Evolutionary conservation across 64 coral and sea anemone species (phyloP), one percentile per base, ranked within the genome.

Genomic region (Anthopleura sola): DNA sequence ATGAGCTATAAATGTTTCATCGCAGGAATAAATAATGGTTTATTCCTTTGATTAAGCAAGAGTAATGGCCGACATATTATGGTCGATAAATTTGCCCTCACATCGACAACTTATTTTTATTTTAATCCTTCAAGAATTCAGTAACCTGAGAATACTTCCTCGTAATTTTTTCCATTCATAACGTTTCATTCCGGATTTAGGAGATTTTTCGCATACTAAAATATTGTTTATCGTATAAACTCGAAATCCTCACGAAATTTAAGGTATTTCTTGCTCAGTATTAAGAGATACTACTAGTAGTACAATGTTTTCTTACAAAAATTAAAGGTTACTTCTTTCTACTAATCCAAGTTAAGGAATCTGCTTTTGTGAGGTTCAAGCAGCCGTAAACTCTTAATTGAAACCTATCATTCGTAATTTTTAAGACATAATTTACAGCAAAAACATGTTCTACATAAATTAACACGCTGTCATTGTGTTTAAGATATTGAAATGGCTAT

Each of bases 361-460:
- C 24, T 33, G 66, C 11, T 14, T 33, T 15, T 71, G 3, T 14
- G 29, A 71, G 26, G 34, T 15, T 71, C 66, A 32, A 31, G 29
- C 29, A 31, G 24, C 9, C 29, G 1, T 71, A 71, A 66, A 71
- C 26, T 71, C 6, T 71, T 20, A 71, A 71, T 71, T 71, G n/a
- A 34, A 33, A 71, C 28, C 66, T 71, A 33, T 71, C 11, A 62
- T n/a, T 62, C n/a, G 28, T 34, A 71, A 34, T 71, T 71, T 32
- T 32, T 33, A 15, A 7, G 12, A 1, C 0, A 34, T 71, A 36
- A 71, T 71, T 71, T 34, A 71, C 13, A 71, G 28, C 2, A 13
- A 34, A n/a, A 71, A 71, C 28, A 32, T 71, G 66, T 71, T 71
- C 66, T 71, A 71, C 29, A 34, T 71, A 71, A 32, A 69, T 69